These are phyloP conservation scores for Aphodius granarius DNA, from an alignment of 2,888 invertebrate genomes.

Conservation along the genomic window DNA sequence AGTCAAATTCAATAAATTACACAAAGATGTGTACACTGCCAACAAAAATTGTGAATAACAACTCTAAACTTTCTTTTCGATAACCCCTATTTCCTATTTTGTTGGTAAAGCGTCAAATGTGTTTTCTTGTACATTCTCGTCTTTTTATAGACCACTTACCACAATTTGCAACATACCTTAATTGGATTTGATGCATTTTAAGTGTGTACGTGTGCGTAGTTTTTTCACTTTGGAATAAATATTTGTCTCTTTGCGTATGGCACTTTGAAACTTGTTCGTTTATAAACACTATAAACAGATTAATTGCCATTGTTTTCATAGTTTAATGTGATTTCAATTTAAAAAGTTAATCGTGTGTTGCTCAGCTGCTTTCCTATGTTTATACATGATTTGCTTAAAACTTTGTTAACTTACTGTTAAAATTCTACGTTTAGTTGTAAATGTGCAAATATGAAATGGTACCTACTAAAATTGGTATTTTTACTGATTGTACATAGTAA, in stretches of 20 bases:
- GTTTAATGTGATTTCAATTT: not conserved
- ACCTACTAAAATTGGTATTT: too few species aligned
- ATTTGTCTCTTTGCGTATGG: not conserved
- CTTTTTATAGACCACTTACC: not conserved
- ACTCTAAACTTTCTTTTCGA: too few species aligned
- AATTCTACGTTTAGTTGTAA: too few species aligned
- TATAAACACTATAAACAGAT: not conserved
- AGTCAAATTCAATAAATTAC: too few species aligned
- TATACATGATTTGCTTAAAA: not conserved
- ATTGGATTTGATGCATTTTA: not conserved
- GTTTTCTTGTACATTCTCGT: not conserved
- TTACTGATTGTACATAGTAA: too few species aligned
- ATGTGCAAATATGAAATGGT: too few species aligned
- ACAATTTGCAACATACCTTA: not conserved
- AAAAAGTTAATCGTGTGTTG: not conserved
- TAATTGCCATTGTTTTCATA: not conserved
- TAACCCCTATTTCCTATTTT: too few species aligned
- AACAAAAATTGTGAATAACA: too few species aligned
- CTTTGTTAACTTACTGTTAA: too few species aligned
- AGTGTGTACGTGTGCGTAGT: not conserved
- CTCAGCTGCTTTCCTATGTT: not conserved
- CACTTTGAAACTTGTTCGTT: not conserved
- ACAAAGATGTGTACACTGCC: too few species aligned
- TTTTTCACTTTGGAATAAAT: not conserved
- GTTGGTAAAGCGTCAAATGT: too few species aligned